A percentile compares a stretch with the other conserved stretches of the same genome.
Conservation (phyloP, 2,797 vertebrate species). For the Halcyon chelicuti region DNA sequence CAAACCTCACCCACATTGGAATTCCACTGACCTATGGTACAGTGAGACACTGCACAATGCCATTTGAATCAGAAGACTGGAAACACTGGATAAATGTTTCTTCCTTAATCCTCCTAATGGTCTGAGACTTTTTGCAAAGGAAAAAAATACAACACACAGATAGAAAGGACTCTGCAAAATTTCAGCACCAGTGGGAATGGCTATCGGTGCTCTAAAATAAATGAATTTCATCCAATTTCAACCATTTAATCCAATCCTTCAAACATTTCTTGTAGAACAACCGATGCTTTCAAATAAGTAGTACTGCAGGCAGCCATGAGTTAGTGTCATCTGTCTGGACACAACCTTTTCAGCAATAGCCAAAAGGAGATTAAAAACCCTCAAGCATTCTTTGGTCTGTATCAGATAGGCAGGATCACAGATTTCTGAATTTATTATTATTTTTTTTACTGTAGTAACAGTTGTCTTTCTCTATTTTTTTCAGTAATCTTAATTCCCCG, state of each 20-base stretch:
- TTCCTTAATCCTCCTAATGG: background rate
- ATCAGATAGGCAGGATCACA: background rate
- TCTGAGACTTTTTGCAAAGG: background rate
- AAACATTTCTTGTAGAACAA: background rate
- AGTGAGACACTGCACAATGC: background rate
- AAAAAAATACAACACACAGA: background rate
- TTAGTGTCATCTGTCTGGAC: background rate
- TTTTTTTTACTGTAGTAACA: background rate
- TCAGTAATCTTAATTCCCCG: constrained; percentile 14
- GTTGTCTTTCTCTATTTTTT: background rate
- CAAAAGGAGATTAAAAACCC: background rate
- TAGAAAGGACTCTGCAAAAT: background rate
- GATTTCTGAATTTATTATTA: background rate
- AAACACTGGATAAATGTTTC: background rate
- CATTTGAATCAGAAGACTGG: background rate
- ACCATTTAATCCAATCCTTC: background rate
- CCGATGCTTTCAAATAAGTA: background rate
- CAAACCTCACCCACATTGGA: background rate
- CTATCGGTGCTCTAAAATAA: background rate
- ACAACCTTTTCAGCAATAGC: background rate
- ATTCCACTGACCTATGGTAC: background rate
- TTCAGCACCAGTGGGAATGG: background rate
- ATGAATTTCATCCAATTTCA: background rate
- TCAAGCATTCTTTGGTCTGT: background rate
- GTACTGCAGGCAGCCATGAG: background rate